Conservation (phyloP, 2,113 vertebrate species). For the Crotalus viridis region DNA sequence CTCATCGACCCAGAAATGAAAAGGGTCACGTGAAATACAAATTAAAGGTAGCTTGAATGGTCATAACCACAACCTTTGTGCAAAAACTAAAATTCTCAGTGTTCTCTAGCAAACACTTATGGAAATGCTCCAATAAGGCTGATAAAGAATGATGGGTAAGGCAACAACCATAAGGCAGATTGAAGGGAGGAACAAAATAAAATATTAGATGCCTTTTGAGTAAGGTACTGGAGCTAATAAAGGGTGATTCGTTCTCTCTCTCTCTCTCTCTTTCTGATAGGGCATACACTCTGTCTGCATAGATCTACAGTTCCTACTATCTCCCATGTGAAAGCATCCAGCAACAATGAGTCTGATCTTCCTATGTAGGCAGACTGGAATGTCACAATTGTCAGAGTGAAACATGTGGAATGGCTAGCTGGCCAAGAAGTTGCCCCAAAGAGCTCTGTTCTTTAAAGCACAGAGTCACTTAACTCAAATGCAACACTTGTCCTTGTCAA, state of each 20-base stretch:
- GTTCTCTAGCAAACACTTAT: background rate
- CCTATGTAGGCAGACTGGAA: background rate
- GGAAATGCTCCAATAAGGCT: background rate
- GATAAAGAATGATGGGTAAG: background rate
- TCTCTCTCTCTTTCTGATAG: background rate
- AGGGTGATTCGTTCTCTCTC: background rate
- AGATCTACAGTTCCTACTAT: background rate
- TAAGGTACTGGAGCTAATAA: background rate
- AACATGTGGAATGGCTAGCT: background rate
- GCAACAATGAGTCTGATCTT: background rate
- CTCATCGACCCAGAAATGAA: background rate
- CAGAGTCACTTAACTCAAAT: background rate
- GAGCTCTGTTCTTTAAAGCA: background rate
- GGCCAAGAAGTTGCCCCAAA: background rate
- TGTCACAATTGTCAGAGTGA: background rate
- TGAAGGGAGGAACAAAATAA: background rate
- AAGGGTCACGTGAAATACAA: background rate
- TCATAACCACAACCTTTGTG: background rate
- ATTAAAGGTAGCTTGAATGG: background rate
- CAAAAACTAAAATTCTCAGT: background rate
- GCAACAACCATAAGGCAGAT: rapidly evolving
- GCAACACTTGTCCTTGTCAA: background rate
- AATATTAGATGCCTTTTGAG: background rate
- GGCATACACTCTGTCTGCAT: background rate
- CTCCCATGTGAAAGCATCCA: background rate